These are phyloP conservation scores for Polyommatus icarus DNA, from an alignment of 2,888 invertebrate species.

Conservation along the genomic window DNA sequence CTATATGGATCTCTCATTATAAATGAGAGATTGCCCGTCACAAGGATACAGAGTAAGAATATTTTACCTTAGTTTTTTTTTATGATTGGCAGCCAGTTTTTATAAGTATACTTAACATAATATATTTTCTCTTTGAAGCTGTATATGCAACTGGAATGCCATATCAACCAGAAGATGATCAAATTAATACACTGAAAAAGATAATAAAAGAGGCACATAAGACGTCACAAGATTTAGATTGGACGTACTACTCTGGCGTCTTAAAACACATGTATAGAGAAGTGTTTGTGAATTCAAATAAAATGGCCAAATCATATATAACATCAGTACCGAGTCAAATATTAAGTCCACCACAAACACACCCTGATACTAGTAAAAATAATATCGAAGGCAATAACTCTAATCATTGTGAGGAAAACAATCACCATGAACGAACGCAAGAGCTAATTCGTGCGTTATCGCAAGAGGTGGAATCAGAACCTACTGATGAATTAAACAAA, in stretches of 20 bases:
- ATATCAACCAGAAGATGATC: constrained; percentile 27
- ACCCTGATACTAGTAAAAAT: background rate
- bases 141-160: constrained; percentile 25
- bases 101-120: too few species aligned
- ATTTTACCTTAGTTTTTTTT: background rate
- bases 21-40: constrained; percentile 87
- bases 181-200: background rate
- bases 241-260: constrained; percentile 19
- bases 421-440: background rate
- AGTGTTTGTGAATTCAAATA: background rate
- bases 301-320: constrained; percentile 3
- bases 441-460: constrained; percentile 5
- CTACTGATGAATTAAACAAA: background rate
- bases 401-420: constrained; percentile 3
- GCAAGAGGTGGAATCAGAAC: background rate
- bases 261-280: constrained; percentile 23
- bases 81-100: background rate
- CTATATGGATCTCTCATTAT: constrained; percentile 86
- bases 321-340: constrained; percentile 20
- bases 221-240: constrained; percentile 8
- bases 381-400: background rate
- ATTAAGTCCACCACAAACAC: background rate
- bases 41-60: constrained; percentile 88
- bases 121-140: constrained; percentile 5
- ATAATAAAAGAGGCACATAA: constrained; percentile 2